Conservation (phyloP, 2,113 vertebrate genomes). For the Muntiacus muntjak region DNA sequence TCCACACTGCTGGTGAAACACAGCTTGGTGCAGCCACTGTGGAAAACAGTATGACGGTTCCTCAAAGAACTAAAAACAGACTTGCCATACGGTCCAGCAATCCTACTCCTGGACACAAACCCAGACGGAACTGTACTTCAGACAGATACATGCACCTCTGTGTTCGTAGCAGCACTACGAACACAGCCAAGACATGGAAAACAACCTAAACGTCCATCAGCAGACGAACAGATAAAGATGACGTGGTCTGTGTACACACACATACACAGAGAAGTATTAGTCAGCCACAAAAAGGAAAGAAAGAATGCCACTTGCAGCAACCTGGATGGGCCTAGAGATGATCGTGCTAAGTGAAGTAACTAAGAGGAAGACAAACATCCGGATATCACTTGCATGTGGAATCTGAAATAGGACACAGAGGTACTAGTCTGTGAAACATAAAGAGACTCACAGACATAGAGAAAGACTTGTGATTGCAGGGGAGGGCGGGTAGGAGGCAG, state of each 20-base stretch:
- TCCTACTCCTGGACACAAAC: not conserved
- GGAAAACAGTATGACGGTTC: not conserved
- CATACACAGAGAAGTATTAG: not conserved
- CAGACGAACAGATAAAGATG: not conserved
- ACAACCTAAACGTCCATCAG: not conserved
- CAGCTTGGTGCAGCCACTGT: not conserved
- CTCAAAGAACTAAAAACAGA: not conserved
- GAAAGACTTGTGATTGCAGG: not conserved
- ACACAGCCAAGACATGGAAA: not conserved
- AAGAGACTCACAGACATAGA: not conserved
- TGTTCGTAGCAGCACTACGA: not conserved
- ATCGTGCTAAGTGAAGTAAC: not conserved
- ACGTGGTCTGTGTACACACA: not conserved
- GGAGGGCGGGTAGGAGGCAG: not conserved
- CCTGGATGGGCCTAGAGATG: not conserved
- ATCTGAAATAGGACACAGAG: not conserved
- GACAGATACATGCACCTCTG: rapidly evolving
- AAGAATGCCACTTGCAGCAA: not conserved
- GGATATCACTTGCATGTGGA: not conserved
- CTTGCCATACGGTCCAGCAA: not conserved
- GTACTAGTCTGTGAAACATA: not conserved
- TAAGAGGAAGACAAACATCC: not conserved
- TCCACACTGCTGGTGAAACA: not conserved
- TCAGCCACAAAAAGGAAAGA: not conserved
- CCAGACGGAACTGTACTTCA: not conserved